Percentiles rank a stretch among this genome's conserved stretches.
phyloP scores from a whole-genome alignment of 2,113 vertebrate species.

The Ploceus nigricollis region DNA sequence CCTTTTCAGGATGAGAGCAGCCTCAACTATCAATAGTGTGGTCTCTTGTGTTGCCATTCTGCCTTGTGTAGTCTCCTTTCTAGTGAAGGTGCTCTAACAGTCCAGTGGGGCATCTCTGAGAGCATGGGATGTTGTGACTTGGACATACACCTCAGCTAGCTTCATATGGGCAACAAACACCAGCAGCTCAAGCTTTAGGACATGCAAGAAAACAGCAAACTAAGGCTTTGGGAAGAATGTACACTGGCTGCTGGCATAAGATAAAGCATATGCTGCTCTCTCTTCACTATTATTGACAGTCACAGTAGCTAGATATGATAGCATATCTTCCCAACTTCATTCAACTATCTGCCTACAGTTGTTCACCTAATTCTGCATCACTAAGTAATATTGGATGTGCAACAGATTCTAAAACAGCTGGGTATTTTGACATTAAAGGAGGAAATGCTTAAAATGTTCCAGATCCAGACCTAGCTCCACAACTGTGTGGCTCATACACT shows the following conservation, averaged over 20 bases:
- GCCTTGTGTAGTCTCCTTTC: neutral
- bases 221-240: neutral
- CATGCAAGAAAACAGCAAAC: neutral
- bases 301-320: neutral
- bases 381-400: neutral
- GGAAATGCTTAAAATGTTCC: neutral
- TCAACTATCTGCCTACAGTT: neutral
- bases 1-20: neutral
- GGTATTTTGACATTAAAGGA: neutral
- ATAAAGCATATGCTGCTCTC: neutral
- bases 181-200: neutral
- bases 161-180: neutral
- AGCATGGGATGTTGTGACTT: neutral
- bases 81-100: neutral
- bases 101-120: neutral
- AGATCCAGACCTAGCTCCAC: neutral
- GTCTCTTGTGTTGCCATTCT: neutral
- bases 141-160: neutral
- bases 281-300: neutral
- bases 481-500: neutral
- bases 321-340: neutral
- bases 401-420: neutral
- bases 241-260: neutral
- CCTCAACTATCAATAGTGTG: rapidly evolving
- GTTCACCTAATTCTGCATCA: neutral